Conservation (phyloP, 2,797 vertebrate species). For the Aplochiton taeniatus region DNA sequence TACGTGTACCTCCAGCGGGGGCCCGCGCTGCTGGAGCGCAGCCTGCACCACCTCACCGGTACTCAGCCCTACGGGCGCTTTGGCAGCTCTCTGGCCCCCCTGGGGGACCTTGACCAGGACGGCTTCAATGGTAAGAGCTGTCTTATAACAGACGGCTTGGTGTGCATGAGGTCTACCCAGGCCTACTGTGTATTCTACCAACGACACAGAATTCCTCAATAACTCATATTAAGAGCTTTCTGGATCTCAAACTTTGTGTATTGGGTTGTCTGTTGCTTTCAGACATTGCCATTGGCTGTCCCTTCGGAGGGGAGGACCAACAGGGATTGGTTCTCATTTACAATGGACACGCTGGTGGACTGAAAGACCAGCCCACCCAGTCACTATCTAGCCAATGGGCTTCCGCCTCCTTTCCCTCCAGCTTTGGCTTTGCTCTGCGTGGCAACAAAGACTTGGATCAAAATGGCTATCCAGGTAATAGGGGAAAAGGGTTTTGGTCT, state of each 20-base stretch:
- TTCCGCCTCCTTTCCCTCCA: conserved; percentile 73
- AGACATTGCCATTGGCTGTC: conserved; percentile 87
- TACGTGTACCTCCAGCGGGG: conserved; percentile 85
- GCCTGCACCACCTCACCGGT: conserved; percentile 76
- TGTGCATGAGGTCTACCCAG: too few relatives aligned
- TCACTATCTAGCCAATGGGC: conserved; percentile 83
- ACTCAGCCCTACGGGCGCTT: conserved; percentile 83
- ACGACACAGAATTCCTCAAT: too few relatives aligned
- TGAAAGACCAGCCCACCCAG: conserved; percentile 80
- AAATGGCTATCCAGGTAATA: conserved; percentile 89
- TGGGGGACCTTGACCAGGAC: conserved; percentile 90
- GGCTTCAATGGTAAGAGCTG: conserved; percentile 83
- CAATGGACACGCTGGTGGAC: conserved; percentile 77
- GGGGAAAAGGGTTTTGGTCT: neutral
- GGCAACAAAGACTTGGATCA: conserved; percentile 85
- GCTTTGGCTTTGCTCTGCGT: conserved; percentile 84
- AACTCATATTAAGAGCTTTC: neutral
- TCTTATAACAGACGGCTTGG: neutral
- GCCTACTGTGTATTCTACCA: neutral
- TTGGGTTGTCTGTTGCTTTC: neutral
- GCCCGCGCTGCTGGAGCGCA: conserved; percentile 67
- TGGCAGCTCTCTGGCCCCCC: conserved; percentile 82
- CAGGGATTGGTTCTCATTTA: conserved; percentile 86
- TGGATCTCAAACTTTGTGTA: neutral
- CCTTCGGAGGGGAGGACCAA: conserved; percentile 83